Evolutionary conservation across 2,888 invertebrate species (phyloP), one percentile per base, ranked within the genome.

Genomic region (Lumbricus terrestris): DNA sequence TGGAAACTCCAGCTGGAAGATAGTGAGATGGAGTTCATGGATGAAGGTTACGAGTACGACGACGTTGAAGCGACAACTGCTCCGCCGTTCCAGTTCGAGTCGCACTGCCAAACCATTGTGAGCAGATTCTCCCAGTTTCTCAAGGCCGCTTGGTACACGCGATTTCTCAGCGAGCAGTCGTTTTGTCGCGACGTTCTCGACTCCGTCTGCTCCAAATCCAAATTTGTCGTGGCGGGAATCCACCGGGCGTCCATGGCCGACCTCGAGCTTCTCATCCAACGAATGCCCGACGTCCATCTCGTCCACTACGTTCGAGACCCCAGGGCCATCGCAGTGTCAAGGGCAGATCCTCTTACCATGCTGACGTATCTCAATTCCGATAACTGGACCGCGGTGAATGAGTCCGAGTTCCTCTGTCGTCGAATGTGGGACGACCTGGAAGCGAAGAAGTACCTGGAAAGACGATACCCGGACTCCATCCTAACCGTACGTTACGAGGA

Each of bases 241-340:
- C 42, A 42, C 20, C 89, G 89, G 18, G 69, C 89, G 18, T 33
- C 47, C 3, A 33, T 89, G 34, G 6, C 47, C n/a, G 69, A 89
- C 33, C 89, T 89, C 4, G 89, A 89, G 34, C 89, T 20, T 16
- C 89, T 89, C 0, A 89, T 89, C 35, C 54, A 69, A n/a, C 54
- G 82, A 20, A 35, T 89, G 33, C 89, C 89, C 18, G 82, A 82
- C 6, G 20, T 89, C 18, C 82, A 89, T 23, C 0, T 89, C 82
- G 47, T 89, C 37, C 69, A 34, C 69, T 89, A 89, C 69, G 89
- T 82, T 13, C 16, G 89, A 18, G 89, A 89, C 82, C 89, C 89
- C 18, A 29, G 89, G 6, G 89, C 89, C 8, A 34, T 89, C 11
- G 89, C 89, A 11, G 47, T 37, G 6, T 89, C 89, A 15, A 40